phyloP scores from a whole-genome alignment of 2,113 vertebrate species.

The Neogobius melanostomus region DNA sequence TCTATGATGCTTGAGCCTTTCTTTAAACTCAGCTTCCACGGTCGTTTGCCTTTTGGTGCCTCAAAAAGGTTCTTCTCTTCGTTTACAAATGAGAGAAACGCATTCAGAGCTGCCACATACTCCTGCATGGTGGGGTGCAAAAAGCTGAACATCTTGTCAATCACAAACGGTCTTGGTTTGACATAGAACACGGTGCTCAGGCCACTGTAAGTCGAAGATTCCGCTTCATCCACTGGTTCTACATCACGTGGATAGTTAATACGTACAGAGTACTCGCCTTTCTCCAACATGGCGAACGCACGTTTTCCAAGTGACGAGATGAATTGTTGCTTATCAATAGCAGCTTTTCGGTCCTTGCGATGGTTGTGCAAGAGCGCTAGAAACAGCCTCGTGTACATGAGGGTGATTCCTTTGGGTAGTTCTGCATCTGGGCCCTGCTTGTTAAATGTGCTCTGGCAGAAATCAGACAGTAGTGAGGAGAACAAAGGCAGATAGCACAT shows the following conservation, averaged over 20 bases:
- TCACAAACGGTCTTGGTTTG: constrained; percentile 43
- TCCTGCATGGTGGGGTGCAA: constrained; percentile 76
- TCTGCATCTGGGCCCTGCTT: constrained; percentile 5
- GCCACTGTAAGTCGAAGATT: constrained; percentile 57
- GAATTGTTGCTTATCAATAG: constrained; percentile 37
- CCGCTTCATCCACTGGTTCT: background rate
- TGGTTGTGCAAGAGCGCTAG: constrained; percentile 27
- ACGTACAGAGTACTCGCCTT: constrained; percentile 36
- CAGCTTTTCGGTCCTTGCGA: constrained; percentile 22
- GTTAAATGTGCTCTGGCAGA: constrained; percentile 41
- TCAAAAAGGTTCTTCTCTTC: constrained; percentile 64
- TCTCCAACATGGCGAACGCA: constrained; percentile 68
- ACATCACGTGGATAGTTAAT: constrained; percentile 33
- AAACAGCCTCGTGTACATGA: constrained; percentile 69
- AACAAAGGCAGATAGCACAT: constrained; percentile 78
- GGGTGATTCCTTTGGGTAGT: constrained; percentile 62
- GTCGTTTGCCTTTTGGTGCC: constrained; percentile 14
- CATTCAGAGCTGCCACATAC: constrained; percentile 75
- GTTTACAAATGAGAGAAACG: constrained; percentile 54
- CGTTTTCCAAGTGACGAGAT: constrained; percentile 66
- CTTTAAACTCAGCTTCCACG: constrained; percentile 28
- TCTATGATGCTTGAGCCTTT: constrained; percentile 15
- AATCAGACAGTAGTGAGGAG: constrained; percentile 62
- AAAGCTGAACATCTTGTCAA: constrained; percentile 65
- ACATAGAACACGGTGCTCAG: constrained; percentile 61